Base-by-base conservation (phyloP, 2,888 invertebrate genomes). In the Eugnorisma glareosa region DNA sequence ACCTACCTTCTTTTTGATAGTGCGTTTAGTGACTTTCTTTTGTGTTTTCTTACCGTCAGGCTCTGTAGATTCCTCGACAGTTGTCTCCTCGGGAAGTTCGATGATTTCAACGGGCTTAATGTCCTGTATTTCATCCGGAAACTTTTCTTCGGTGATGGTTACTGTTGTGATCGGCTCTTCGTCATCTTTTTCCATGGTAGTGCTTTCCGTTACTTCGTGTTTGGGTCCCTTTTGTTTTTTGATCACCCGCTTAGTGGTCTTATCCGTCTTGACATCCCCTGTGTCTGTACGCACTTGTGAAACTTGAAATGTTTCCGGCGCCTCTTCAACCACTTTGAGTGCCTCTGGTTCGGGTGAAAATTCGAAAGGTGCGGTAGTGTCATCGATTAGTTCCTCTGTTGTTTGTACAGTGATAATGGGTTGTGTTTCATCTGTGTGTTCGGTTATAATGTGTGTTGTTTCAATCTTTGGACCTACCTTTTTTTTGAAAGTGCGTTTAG, bases 361-460 rank as follows among this genome's bases (percentile, higher is more conserved):
- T 24, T 40, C 68, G 21, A 85, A 21, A 64, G 86, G 89, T 78
- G 83, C 84, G 21, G 67, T 37, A 5, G 87, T 84, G 66, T 92
- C 90, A 11, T 91, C 87, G 85, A 87, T 81, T 77, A 93, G 81
- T 83, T 93, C 88, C 67, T 94, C 94, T 84, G 94, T 89, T 66
- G 92, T 92, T 67, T 93, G 89, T 85, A 96, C 93, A 3, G 94
- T 85, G 75, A 94, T 90, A 89, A 95, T 88, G 85, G 97, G 92
- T 92, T 94, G 86, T 85, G 93, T 94, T 51, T 95, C 94, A 75
- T 95, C 94, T 40, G 77, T 94, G 92, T 31, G 68, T 40, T 77
- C 68, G 15, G 74, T 66, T 1, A n/a, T 71, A 1, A 79, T 79
- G 0, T 79, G 10, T 67, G 71, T 79, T 0, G 78, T 79, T 63